Base-by-base conservation (phyloP, 2,888 invertebrate genomes). In the Julus scanicus region DNA sequence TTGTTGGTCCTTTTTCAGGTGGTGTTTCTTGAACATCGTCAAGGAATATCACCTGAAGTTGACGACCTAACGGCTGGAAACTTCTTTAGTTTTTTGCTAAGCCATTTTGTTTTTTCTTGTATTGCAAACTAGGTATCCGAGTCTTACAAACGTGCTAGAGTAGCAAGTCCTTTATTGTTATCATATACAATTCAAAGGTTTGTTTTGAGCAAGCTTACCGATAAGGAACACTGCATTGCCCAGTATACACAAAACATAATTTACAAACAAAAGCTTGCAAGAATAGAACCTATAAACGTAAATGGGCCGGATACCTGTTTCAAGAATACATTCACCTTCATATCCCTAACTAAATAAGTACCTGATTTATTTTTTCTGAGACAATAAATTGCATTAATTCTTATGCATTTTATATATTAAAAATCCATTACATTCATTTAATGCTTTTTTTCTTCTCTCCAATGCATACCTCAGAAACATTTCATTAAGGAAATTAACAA, bases 151-250 rank as follows among this genome's bases (percentile, higher is more conserved):
- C 80, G 80, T 80, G 80, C 37, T 80, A 80, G 80, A 80, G 13
- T 13, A 80, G 80, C 80, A 80, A 80, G 37, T 29, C 80, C 80
- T 80, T 80, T 80, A 37, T 80, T 80, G 80, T 80, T 39, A 71
- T 37, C 37, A 39, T 39, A 53, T 13, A 39, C 80, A 80, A 80
- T 71, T 71, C 13, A 80, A 80, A 80, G 80, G 80, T 80, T 80
- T 80, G 80, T 80, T 80, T 80, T 80, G 80, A 80, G 80, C 80
- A 37, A 80, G 80, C 80, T 13, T 80, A 80, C 37, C 80, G 80
- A 37, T 13, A 11, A 80, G 80, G 13, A 80, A 80, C 71, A 71
- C 80, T 80, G 80, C 15, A 15, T 80, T 80, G 80, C 80, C 80
- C 9, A 80, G 80, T 80, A 80, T 9, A 71, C 37, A 37, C 37